These are phyloP conservation scores for Pristionchus japonicus DNA, from an alignment of 2,888 invertebrate genomes.

Conservation along the genomic window DNA sequence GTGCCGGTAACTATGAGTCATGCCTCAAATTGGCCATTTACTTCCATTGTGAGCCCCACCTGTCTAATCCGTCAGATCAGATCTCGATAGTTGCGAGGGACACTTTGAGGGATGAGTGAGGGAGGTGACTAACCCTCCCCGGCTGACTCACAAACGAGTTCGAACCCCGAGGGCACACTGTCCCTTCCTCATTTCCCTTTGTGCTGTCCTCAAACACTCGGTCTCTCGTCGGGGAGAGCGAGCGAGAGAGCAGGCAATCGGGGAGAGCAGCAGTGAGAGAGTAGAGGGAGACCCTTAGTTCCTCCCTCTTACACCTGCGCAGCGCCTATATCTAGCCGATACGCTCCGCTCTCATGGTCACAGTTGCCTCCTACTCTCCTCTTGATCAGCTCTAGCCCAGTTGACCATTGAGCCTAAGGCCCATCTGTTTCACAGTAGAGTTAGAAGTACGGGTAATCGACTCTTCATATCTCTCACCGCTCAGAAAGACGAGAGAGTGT, in stretches of 20 bases:
- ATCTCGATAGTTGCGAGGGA: background rate
- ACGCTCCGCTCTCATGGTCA: background rate
- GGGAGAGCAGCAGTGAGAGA: background rate
- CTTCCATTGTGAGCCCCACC: background rate
- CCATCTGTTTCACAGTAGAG: too few species aligned
- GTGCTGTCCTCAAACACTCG: background rate
- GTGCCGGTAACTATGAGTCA: background rate
- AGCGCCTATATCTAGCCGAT: conserved; percentile 13
- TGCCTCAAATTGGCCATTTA: background rate
- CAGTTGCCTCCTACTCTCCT: background rate
- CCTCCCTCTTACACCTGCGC: background rate
- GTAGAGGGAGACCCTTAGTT: background rate
- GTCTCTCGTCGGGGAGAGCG: background rate
- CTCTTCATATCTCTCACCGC: too few species aligned
- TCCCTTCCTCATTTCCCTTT: background rate
- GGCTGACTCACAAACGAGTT: background rate
- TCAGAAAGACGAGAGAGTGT: too few species aligned
- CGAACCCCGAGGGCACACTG: background rate
- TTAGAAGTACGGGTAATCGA: too few species aligned
- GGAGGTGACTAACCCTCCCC: background rate
- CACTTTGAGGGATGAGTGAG: background rate
- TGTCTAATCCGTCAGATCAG: background rate
- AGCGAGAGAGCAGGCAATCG: too few species aligned
- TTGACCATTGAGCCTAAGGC: too few species aligned
- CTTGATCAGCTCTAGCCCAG: background rate